Conservation (phyloP, 2,797 vertebrate genomes). For the Acanthopagrus latus region DNA sequence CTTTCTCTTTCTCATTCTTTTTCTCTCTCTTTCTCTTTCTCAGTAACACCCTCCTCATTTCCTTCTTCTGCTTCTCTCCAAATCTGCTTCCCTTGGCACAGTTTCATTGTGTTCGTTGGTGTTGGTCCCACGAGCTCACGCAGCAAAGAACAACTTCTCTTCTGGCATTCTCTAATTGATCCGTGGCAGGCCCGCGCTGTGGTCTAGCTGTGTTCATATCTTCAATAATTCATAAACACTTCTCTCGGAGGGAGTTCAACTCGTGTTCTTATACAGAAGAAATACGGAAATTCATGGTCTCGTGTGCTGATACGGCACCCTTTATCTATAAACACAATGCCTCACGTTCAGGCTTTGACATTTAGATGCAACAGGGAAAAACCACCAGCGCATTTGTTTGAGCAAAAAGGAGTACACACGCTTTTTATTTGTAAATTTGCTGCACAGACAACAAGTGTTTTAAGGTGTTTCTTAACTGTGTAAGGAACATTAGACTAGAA, state of each 20-base stretch:
- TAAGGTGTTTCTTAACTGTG: neutral
- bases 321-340: constrained; percentile 26
- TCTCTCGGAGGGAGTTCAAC: constrained; percentile 47
- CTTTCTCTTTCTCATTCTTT: constrained; percentile 20
- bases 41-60: constrained; percentile 32
- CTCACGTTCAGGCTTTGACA: constrained; percentile 4
- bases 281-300: constrained; percentile 34
- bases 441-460: neutral
- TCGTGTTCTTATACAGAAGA: constrained; percentile 49
- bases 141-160: constrained; percentile 69
- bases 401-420: neutral
- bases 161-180: constrained; percentile 82
- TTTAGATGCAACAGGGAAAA: neutral
- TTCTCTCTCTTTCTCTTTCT: constrained; percentile 21
- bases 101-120: constrained; percentile 65
- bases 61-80: constrained; percentile 51
- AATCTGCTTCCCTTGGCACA: constrained; percentile 64
- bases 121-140: constrained; percentile 69
- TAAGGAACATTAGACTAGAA: neutral
- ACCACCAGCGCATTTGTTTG: neutral
- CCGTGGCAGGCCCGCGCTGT: constrained; percentile 53
- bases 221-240: constrained; percentile 77
- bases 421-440: neutral
- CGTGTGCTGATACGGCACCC: constrained; percentile 23
- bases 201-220: constrained; percentile 59